Conservation (phyloP, 2,888 invertebrate genomes). For the Tortricodes alternella region DNA sequence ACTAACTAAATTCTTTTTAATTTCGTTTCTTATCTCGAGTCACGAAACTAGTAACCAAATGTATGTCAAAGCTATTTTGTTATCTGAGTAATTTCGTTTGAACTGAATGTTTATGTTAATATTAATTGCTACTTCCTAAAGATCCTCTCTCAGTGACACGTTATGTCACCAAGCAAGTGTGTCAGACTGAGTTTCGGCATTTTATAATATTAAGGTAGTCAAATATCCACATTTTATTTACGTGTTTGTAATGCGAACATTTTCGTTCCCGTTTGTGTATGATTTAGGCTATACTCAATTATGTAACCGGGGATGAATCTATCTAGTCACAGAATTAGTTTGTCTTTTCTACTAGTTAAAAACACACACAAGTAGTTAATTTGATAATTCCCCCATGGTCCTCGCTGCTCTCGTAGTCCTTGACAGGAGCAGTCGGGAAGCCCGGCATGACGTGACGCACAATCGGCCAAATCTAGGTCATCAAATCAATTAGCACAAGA, state of each 20-base stretch:
- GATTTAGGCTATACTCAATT: too few relatives aligned
- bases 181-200: too few relatives aligned
- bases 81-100: constrained; percentile 5
- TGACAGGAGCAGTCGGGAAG: constrained; percentile 70
- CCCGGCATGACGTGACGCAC: constrained; percentile 57
- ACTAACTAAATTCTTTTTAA: neutral
- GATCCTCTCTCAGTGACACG: constrained; percentile 13
- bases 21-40: neutral
- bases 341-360: too few relatives aligned
- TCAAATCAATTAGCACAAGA: constrained; percentile 57
- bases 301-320: too few relatives aligned
- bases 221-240: too few relatives aligned
- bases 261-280: too few relatives aligned
- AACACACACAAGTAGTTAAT: constrained; percentile 1
- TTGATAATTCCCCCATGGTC: constrained; percentile 17
- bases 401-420: constrained; percentile 54
- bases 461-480: constrained; percentile 65
- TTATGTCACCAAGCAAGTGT: constrained; percentile 8
- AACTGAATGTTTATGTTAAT: constrained; percentile 21
- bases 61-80: constrained; percentile 11
- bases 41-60: neutral
- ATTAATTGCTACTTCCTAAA: constrained; percentile 18
- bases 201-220: too few relatives aligned
- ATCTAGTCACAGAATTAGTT: too few relatives aligned
- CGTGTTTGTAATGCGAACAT: too few relatives aligned